These are phyloP conservation scores for Leptarthrus brevirostris DNA, from an alignment of 2,888 invertebrate species.

Conservation along the genomic window DNA sequence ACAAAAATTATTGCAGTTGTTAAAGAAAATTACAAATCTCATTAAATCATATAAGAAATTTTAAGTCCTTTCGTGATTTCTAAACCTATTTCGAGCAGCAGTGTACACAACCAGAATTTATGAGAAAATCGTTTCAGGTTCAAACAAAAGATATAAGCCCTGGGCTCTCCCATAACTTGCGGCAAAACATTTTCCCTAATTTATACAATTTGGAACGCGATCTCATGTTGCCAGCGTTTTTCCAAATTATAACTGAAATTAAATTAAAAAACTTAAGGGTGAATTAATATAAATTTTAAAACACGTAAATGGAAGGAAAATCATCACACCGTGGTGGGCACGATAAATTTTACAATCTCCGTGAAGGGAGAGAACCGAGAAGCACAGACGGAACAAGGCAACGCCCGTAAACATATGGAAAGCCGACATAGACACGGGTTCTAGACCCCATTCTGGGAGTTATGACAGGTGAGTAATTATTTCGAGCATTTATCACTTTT, in stretches of 20 bases:
- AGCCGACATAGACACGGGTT: neutral
- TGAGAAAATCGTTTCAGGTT: too few species aligned
- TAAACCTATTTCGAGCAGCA: too few species aligned
- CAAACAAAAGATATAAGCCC: too few species aligned
- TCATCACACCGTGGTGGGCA: neutral
- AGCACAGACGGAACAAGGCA: neutral
- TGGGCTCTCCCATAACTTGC: too few species aligned
- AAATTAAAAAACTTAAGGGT: neutral
- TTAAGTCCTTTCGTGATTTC: too few species aligned
- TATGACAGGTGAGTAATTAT: conserved; percentile 38
- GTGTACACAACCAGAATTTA: too few species aligned
- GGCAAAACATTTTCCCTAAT: too few species aligned
- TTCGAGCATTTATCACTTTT: conserved; percentile 24
- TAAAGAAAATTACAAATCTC: too few species aligned
- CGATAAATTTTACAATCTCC: neutral
- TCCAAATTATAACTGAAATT: neutral
- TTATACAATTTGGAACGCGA: neutral
- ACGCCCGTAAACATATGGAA: neutral
- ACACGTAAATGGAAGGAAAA: conserved; percentile 7
- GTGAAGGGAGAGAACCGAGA: neutral
- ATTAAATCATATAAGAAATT: too few species aligned
- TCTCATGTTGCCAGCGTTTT: neutral
- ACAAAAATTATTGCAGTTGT: too few species aligned
- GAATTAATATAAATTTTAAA: conserved; percentile 16
- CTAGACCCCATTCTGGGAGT: conserved; percentile 17